Percentiles rank a stretch among this genome's conserved stretches.
These are phyloP conservation scores for Rhadinocentrus ornatus DNA, from an alignment of 2,797 vertebrate species.

Conservation along the genomic window DNA sequence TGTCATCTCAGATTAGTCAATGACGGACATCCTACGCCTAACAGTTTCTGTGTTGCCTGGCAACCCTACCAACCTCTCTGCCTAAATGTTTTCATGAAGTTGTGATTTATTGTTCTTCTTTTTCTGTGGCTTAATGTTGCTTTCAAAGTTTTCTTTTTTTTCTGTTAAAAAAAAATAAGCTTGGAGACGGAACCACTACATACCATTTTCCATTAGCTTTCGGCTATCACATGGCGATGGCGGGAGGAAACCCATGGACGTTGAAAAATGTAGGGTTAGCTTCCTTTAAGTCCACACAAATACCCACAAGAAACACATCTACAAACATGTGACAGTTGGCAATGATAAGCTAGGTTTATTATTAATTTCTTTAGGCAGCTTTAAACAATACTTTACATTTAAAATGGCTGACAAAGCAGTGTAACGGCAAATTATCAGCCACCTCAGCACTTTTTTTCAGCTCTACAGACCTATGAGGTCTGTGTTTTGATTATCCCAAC, in stretches of 20 bases:
- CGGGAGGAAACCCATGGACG: conserved; percentile 30
- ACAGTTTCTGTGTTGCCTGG: conserved; percentile 75
- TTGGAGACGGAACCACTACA: conserved; percentile 38
- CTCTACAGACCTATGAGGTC: background rate
- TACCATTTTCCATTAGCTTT: conserved; percentile 7
- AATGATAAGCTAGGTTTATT: conserved; percentile 10
- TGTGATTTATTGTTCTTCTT: conserved; percentile 35
- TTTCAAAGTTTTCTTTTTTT: conserved; percentile 24
- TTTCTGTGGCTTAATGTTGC: conserved; percentile 11
- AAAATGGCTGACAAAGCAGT: background rate
- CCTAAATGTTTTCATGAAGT: conserved; percentile 15
- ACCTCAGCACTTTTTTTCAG: background rate
- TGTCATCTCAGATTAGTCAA: conserved; percentile 67
- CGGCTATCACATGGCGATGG: conserved; percentile 6
- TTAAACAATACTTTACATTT: background rate
- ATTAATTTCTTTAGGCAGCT: background rate
- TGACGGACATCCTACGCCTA: conserved; percentile 74
- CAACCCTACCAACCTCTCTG: conserved; percentile 65
- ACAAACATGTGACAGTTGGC: conserved; percentile 12
- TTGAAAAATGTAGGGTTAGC: conserved; percentile 6
- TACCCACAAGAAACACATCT: background rate
- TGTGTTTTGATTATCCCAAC: background rate
- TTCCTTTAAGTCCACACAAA: background rate
- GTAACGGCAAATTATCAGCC: background rate
- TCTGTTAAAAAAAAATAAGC: background rate